Percentiles rank a stretch among this genome's conserved stretches.
Evolutionary conservation across 2,888 invertebrate genomes (phyloP).

Genomic region (Cordilura impudica): DNA sequence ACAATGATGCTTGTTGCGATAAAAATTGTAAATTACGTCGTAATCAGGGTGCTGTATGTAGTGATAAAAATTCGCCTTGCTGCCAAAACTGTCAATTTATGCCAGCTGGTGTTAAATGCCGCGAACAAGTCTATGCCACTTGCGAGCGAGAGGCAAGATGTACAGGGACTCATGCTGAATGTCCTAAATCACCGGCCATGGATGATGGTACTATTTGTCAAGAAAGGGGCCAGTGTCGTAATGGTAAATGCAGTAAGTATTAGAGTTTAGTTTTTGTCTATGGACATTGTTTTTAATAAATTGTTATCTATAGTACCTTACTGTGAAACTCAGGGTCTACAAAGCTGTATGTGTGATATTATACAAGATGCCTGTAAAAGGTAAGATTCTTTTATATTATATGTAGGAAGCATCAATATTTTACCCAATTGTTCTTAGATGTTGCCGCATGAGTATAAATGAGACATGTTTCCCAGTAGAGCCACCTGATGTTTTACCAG

Average conservation of each 20-base stretch:
- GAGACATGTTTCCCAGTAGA: constrained; percentile 95
- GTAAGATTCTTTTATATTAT: constrained; percentile 51
- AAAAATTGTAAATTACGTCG: constrained; percentile 92
- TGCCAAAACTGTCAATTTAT: constrained; percentile 95
- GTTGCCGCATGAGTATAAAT: constrained; percentile 93
- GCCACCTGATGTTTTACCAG: constrained; percentile 91
- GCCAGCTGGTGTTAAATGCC: constrained; percentile 88
- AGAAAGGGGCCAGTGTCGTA: constrained; percentile 92
- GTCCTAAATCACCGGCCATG: constrained; percentile 89
- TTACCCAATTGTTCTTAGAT: constrained; percentile 74
- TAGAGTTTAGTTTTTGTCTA: constrained; percentile 70
- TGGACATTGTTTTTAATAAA: not conserved
- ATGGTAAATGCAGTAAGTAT: constrained; percentile 86
- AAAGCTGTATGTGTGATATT: constrained; percentile 97
- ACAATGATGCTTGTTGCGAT: constrained; percentile 95
- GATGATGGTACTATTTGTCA: constrained; percentile 87
- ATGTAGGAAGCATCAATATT: not conserved
- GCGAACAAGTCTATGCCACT: constrained; percentile 93
- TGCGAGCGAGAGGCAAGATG: constrained; percentile 95
- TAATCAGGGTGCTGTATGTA: constrained; percentile 92
- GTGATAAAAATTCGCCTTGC: constrained; percentile 97
- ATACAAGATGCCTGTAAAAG: constrained; percentile 95
- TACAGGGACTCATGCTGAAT: constrained; percentile 88
- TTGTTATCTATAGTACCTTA: constrained; percentile 81
- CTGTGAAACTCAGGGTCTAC: constrained; percentile 94